Base-by-base conservation (phyloP, 2,888 invertebrate species). In the Adela reaumurella region DNA sequence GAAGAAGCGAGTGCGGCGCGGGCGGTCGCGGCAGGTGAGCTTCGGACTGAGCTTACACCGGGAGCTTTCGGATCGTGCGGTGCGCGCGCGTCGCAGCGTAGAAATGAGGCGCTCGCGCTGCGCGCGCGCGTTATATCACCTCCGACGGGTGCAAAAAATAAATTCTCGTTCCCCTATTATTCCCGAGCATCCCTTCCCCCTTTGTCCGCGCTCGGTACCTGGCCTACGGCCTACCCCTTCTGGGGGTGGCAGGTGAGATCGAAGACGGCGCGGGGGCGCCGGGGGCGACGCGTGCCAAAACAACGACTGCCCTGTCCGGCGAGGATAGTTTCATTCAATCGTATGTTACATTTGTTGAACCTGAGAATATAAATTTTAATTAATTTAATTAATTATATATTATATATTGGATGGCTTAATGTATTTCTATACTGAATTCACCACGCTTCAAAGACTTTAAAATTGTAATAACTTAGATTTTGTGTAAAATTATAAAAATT, bases 81-180 rank as follows among this genome's bases (percentile, higher is more conserved):
- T 58, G 66, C 28, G 51, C 54, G 53, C 63, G 74, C 66, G 70
- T 62, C 66, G 65, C 63, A 62, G 67, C 73, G 71, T 68, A 69
- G 74, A 70, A 78, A 67, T 78, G 78, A 74, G 69, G 61, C 71
- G 74, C 66, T 19, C n/a, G 16, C 69, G 73, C 70, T 76, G 74
- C 70, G 76, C 74, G 77, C 71, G 63, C 68, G 63, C 70, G 73
- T 77, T 78, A 73, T 78, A 78, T 78, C 78, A 77, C 77, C 78
- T 77, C 77, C 74, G 76, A 76, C 77, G 77, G 77, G 76, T 77
- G 78, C 77, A 77, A 77, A 78, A 78, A 78, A 77, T 72, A 73
- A 73, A 73, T 71, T 76, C 76, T 64, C 72, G 76, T 76, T 77
- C 77, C 78, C 78, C 76, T 78, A 77, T 78, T 77, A 77, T 78